Conservation (phyloP, 2,888 invertebrate genomes). For the Polydrusus pterygomalis region DNA sequence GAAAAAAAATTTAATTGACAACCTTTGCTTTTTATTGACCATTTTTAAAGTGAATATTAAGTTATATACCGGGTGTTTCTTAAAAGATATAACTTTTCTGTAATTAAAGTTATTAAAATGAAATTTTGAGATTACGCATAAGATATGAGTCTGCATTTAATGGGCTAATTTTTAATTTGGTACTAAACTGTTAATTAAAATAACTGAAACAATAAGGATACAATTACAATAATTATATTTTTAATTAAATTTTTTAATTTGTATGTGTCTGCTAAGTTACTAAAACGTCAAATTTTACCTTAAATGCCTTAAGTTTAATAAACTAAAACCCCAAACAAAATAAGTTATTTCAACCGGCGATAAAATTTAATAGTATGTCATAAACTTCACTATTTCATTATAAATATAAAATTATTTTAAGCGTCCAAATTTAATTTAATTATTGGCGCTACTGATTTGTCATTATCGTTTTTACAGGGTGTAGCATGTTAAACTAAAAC, state of each 20-base stretch:
- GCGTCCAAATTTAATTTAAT: slow-evolving; percentile 13
- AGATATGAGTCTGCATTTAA: too few species aligned
- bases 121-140: too few species aligned
- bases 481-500: too few species aligned
- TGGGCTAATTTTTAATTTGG: too few species aligned
- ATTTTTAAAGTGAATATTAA: too few species aligned
- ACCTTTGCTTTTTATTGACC: too few species aligned
- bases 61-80: too few species aligned
- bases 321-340: background rate
- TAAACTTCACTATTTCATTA: background rate
- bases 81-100: too few species aligned
- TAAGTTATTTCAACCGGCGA: slow-evolving; percentile 9
- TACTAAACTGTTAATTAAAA: too few species aligned
- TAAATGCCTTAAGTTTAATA: background rate
- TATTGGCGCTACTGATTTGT: slow-evolving; percentile 5
- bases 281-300: background rate
- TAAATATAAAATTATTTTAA: slow-evolving; percentile 11
- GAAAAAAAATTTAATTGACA: too few species aligned
- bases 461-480: background rate
- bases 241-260: background rate
- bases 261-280: background rate
- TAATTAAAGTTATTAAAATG: too few species aligned
- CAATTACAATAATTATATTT: background rate
- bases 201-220: background rate
- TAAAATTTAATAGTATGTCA: slow-evolving; percentile 18